Percentiles rank a stretch among this genome's conserved stretches.
phyloP scores from a whole-genome alignment of 2,797 vertebrate species.

The Spinus pinus region DNA sequence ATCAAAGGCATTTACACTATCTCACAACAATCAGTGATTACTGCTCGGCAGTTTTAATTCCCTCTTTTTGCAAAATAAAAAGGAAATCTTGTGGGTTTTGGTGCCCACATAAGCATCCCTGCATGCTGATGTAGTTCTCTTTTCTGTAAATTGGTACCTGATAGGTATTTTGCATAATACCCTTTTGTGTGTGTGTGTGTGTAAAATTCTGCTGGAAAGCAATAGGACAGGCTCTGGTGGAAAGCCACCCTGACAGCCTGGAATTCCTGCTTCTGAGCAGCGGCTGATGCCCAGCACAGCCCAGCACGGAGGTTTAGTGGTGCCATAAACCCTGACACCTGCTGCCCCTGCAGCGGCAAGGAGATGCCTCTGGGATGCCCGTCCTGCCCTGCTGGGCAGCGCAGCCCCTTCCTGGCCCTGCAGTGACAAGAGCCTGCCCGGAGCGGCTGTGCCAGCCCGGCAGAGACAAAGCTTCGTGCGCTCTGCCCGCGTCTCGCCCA shows the following conservation, averaged over 20 bases:
- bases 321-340: not conserved
- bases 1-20: constrained; percentile 49
- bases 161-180: not conserved
- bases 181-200: not conserved
- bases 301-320: not conserved
- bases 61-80: constrained; percentile 28
- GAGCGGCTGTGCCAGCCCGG: not conserved
- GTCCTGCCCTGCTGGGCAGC: not conserved
- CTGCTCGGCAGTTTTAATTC: constrained; percentile 51
- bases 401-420: not conserved
- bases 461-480: not conserved
- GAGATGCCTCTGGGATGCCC: not conserved
- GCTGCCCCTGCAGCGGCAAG: not conserved
- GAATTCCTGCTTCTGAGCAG: not conserved
- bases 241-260: not conserved
- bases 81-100: not conserved
- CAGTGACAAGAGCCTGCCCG: not conserved
- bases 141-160: not conserved
- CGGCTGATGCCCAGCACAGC: not conserved
- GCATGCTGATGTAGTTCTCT: not conserved
- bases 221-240: not conserved
- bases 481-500: not conserved
- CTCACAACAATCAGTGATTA: constrained; percentile 50
- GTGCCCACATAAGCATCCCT: not conserved
- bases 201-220: not conserved